Base-by-base conservation (phyloP, 2,113 vertebrate genomes). In the Mandrillus leucophaeus region DNA sequence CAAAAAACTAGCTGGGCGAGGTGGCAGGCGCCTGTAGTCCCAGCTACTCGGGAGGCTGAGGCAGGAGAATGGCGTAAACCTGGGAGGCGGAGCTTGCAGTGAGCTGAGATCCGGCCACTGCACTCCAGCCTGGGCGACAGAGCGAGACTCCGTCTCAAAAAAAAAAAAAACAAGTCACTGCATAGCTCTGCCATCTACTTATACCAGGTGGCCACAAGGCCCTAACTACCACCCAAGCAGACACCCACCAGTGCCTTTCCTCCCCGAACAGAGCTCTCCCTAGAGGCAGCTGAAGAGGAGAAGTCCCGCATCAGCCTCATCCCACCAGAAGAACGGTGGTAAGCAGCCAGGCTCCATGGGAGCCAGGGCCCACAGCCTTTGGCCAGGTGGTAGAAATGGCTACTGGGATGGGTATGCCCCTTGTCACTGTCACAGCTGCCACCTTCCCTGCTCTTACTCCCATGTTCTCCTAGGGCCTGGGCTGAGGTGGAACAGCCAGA, bases 281-380 rank as follows among this genome's bases (percentile, higher is more conserved):
- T 99, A 68, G 99, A 99, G 86, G 64, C 96, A 4, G 98, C 98
- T 1, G 99, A 98, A 81, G 99, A 98, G 50, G 99, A 99, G n/a
- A 98, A 92, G 61, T 45, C 98, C 13, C 98, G 94, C 0, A 90
- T 50, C 50, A 98, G 98, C 78, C 92, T 98, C 16, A 66, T 97
- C 25, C 97, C 97, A 3, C 97, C 96, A 0, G 98, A 98, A 59
- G 98, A 98, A 84, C 97, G 98, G 85, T 98, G 98, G 98, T 98
- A 94, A 98, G 97, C 30, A 14, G 38, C 32, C 0, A 5, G 6
- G 13, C 5, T 20, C 20, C 13, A 1, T 7, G 72, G 16, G 48
- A 14, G 10, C 30, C 14, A 6, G 17, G 35, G 64, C 22, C 32
- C 0, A 0, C 8, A 52, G 61, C 35, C 45, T 18, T 20, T 79